These are phyloP conservation scores for Spilogale gracilis DNA, from an alignment of 2,113 vertebrate genomes.

Conservation along the genomic window DNA sequence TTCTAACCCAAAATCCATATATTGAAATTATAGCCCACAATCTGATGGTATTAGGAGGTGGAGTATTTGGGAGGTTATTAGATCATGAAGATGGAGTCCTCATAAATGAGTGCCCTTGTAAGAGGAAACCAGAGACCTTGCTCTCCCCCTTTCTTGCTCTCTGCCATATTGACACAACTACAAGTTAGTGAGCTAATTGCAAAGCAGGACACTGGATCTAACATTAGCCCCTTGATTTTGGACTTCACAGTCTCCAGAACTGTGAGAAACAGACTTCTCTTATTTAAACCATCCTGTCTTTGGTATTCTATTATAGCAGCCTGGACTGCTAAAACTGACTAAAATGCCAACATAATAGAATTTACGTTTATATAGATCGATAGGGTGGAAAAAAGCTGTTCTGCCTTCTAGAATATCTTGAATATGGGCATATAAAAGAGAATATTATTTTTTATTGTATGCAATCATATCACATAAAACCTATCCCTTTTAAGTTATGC, in stretches of 20 bases:
- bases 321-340: background rate
- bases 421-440: background rate
- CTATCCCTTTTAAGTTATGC: background rate
- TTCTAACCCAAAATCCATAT: background rate
- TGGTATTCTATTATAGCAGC: background rate
- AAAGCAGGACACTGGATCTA: background rate
- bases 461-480: background rate
- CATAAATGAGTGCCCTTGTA: background rate
- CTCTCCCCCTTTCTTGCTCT: background rate
- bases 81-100: background rate
- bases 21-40: background rate
- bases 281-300: background rate
- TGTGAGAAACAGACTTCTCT: background rate
- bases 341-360: background rate
- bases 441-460: background rate
- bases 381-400: background rate
- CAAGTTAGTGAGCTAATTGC: background rate
- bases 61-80: background rate
- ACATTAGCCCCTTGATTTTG: background rate
- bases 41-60: background rate
- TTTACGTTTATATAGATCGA: background rate
- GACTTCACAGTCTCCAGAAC: background rate
- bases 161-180: background rate
- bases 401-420: background rate
- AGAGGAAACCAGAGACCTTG: background rate